phyloP scores from a whole-genome alignment of 2,888 invertebrate species.

The Tetragonisca angustula region DNA sequence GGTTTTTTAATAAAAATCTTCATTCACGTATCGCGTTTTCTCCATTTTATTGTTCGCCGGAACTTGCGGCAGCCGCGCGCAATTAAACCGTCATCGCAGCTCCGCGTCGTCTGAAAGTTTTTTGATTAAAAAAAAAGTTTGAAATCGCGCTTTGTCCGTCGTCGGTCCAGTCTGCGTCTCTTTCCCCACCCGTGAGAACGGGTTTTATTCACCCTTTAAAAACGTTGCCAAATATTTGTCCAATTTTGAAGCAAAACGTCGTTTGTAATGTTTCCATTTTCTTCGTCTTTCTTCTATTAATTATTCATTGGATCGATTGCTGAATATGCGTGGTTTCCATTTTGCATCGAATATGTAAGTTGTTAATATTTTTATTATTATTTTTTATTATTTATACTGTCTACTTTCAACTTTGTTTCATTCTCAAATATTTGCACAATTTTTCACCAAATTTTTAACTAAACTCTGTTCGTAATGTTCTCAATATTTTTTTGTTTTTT shows the following conservation, averaged over 20 bases:
- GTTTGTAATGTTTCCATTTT: not conserved
- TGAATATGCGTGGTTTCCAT: too few species aligned
- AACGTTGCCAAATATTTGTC: constrained; percentile 27
- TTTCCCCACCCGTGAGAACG: too few species aligned
- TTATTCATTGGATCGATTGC: not conserved
- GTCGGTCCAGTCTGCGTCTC: not conserved
- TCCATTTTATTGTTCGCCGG: constrained; percentile 25
- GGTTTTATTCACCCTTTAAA: constrained; percentile 7
- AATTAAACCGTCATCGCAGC: constrained; percentile 36
- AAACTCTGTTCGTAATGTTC: too few species aligned
- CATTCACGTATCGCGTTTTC: constrained; percentile 26
- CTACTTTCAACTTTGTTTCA: too few species aligned
- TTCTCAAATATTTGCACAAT: too few species aligned
- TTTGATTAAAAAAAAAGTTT: constrained; percentile 36
- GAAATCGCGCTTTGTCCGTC: constrained; percentile 28
- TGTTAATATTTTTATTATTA: too few species aligned
- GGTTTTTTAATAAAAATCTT: constrained; percentile 45
- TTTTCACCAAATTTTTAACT: too few species aligned
- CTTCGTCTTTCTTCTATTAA: not conserved
- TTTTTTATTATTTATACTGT: too few species aligned
- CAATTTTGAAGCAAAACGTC: not conserved
- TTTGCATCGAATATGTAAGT: too few species aligned
- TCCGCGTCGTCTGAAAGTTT: constrained; percentile 31
- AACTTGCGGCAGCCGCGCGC: constrained; percentile 21
- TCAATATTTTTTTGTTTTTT: too few species aligned